Base-by-base conservation (phyloP, 2,888 invertebrate species). In the Noctua janthina region DNA sequence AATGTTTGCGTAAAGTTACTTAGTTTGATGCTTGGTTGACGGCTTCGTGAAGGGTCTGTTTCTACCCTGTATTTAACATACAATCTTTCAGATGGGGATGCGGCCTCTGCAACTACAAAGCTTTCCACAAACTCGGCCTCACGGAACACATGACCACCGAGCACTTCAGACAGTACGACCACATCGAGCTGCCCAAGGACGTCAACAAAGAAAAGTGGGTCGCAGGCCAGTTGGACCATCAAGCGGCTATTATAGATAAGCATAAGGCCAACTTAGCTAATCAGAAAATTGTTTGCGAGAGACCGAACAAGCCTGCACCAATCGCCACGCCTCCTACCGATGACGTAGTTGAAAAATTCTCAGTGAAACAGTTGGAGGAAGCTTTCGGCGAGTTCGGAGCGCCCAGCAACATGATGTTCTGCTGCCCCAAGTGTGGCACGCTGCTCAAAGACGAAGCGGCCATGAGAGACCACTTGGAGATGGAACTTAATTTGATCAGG, bases 81-180 rank as follows among this genome's bases (percentile, higher is more conserved):
- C 13, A 66, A 73, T 74, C 64, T 94, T 91, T 20, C 91, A 98
- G 98, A 87, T 98, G 97, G 97, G 95, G 96, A 35, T 98, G 98
- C 90, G 95, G 94, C 35, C 91, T 95, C 3, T 98, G 98, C 90
- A 94, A 96, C 0, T 97, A 97, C 89, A 97, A 97, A 84, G 97
- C 97, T 1, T 97, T 97, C 85, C 97, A 97, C 88, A 96, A 95
- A 82, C 94, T 93, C 4, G 96, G 97, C 1, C 93, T 98, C 39
- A 92, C 95, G 46, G 97, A 97, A 3, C 98, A 98, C 90, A 97
- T 97, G 82, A 85, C 88, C 17, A 95, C 95, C 3, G 97, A 96
- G 72, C 98, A 98, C 88, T 86, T 90, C 15, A 89, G 94, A 7
- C 92, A 92, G 35, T 92, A 91, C 1, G 93, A 95, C n/a, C 94